Evolutionary conservation across 2,113 vertebrate species (phyloP).

Genomic region (Puma concolor): DNA sequence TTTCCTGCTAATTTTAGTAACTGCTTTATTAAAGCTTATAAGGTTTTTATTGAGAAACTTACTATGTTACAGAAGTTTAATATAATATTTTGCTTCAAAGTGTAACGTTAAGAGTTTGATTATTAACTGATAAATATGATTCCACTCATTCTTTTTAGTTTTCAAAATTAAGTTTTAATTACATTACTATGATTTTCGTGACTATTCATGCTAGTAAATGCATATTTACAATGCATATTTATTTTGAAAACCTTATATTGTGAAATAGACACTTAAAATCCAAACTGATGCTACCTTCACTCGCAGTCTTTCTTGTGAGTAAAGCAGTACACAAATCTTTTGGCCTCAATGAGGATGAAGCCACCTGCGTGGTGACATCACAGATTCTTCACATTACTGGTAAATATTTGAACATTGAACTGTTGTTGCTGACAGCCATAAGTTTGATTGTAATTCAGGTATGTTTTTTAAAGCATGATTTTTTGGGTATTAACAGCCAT

Average conservation of each 20-base stretch:
- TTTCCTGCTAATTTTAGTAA: not conserved
- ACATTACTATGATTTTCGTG: not conserved
- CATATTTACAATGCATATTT: not conserved
- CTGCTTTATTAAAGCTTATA: not conserved
- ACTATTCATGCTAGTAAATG: not conserved
- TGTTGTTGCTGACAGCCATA: not conserved
- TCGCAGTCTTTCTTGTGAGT: not conserved
- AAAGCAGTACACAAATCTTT: not conserved
- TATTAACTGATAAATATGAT: not conserved
- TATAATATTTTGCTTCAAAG: not conserved
- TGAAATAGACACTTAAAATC: slow-evolving; percentile 18
- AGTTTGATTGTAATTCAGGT: not conserved
- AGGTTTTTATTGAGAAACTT: not conserved
- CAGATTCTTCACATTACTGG: not conserved
- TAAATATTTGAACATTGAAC: slow-evolving; percentile 41
- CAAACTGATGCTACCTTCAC: not conserved
- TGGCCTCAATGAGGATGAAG: not conserved
- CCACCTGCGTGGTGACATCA: not conserved
- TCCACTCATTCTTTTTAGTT: not conserved
- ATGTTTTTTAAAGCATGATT: slow-evolving; percentile 14
- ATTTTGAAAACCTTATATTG: not conserved
- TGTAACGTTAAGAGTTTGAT: not conserved
- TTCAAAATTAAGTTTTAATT: not conserved
- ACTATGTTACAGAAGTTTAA: not conserved
- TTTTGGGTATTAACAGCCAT: not conserved